Evolutionary conservation across 2,113 vertebrate genomes (phyloP), one percentile per base, ranked within the genome.

Genomic region (Romanogobio albipinnatus): DNA sequence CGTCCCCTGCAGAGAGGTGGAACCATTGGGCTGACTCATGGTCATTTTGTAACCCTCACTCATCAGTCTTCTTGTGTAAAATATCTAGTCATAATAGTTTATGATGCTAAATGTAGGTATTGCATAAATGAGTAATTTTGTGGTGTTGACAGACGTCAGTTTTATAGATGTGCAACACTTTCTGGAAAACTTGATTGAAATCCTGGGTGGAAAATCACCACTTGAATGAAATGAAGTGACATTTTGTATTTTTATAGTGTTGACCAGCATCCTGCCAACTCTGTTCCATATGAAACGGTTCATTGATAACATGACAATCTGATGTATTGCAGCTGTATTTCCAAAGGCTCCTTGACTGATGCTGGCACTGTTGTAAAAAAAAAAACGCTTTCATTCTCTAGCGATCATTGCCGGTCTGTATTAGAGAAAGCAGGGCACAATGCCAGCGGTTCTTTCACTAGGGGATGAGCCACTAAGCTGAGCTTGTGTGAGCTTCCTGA

Each of bases 381-480:
- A 56, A 64, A 47, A 47, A 66, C 7, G 17, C 24, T 6, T 29
- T 45, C 15, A 15, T 49, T 70, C 53, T n/a, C 62, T 49, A 0
- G 61, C 58, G 45, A 80, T 24, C 45, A 29, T 49, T 85, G 33
- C 79, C 53, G 79, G 83, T 82, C 49, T 82, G 82, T 70, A 83
- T 85, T 86, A 82, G 79, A 61, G 80, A 17, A 17, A 5, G 24
- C 26, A 36, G 47, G 86, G 84, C 73, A 56, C 4, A 17, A 24
- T 56, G 85, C 88, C 88, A 87, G 74, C 47, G 84, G 26, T 45
- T 77, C 83, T 87, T 90, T 88, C 85, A 66, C 66, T 43, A 43
- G 45, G 59, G 75, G 86, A 84, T 85, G 51, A 87, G 84, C 49
- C 91, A 56, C 17, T 86, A 80, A 84, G 82, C 75, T 88, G 13